Conservation (phyloP, 2,113 vertebrate genomes). For the Oryctolagus cuniculus region mOryCun1.1 NC_091442.1:82194501-82195000, state of each 20-base stretch:
- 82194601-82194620: neutral
- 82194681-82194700: slow-evolving; percentile 42
- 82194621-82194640: slow-evolving; percentile 25
- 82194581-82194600: neutral
- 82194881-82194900: slow-evolving; percentile 56
- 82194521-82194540: neutral
- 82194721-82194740: slow-evolving; percentile 63
- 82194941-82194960: slow-evolving; percentile 56
- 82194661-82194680: slow-evolving; percentile 44
- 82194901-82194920: slow-evolving; percentile 47
- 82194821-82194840: slow-evolving; percentile 77
- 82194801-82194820: slow-evolving; percentile 66
- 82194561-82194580: neutral
- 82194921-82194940: slow-evolving; percentile 68
- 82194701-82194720: slow-evolving; percentile 44
- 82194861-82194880: slow-evolving; percentile 72
- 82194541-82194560: neutral
- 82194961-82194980: slow-evolving; percentile 52
- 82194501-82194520: neutral
- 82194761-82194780: slow-evolving; percentile 36
- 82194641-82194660: slow-evolving; percentile 58
- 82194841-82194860: slow-evolving; percentile 77
- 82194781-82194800: slow-evolving; percentile 80
- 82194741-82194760: slow-evolving; percentile 46
- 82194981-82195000: slow-evolving; percentile 57